phyloP scores from a whole-genome alignment of 2,797 vertebrate species.

The Austrolebias charrua region DNA sequence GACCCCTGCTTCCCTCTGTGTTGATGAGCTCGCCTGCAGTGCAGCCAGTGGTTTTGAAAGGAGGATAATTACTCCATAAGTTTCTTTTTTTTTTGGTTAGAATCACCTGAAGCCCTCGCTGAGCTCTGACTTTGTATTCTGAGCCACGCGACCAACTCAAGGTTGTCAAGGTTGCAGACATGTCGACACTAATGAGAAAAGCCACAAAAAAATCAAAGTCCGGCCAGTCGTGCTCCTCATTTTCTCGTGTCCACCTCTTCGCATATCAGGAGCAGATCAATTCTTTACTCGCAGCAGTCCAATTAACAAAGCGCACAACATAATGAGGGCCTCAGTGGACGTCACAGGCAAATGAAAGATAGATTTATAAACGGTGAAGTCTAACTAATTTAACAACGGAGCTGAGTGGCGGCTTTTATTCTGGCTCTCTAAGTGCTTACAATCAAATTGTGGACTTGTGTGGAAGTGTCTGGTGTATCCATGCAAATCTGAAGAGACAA shows the following conservation, averaged over 20 bases:
- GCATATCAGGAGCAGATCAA: slow-evolving; percentile 59
- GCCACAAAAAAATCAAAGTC: slow-evolving; percentile 65
- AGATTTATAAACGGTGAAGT: slow-evolving; percentile 40
- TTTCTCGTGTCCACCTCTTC: slow-evolving; percentile 44
- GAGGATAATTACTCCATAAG: slow-evolving; percentile 66
- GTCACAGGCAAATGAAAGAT: slow-evolving; percentile 45
- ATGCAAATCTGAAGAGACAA: no score
- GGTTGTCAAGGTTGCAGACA: slow-evolving; percentile 31
- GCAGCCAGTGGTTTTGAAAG: slow-evolving; percentile 68
- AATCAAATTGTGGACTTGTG: not conserved
- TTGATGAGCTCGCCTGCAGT: slow-evolving; percentile 59
- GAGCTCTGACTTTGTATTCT: slow-evolving; percentile 34
- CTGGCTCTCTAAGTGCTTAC: slow-evolving; percentile 24
- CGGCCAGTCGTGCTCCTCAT: slow-evolving; percentile 46
- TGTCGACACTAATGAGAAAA: slow-evolving; percentile 70
- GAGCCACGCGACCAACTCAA: slow-evolving; percentile 32
- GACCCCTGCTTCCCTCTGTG: slow-evolving; percentile 17
- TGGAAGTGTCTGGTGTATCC: not conserved
- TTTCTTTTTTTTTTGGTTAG: slow-evolving; percentile 50
- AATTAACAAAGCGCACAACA: slow-evolving; percentile 53
- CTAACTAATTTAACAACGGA: slow-evolving; percentile 44
- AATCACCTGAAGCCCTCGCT: slow-evolving; percentile 61
- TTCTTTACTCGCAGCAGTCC: slow-evolving; percentile 51
- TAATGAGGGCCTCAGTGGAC: slow-evolving; percentile 60
- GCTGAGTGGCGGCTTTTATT: slow-evolving; percentile 37